Percentiles rank a stretch among this genome's conserved stretches.
Conservation (phyloP, 2,113 vertebrate species). For the Pseudois nayaur region DNA sequence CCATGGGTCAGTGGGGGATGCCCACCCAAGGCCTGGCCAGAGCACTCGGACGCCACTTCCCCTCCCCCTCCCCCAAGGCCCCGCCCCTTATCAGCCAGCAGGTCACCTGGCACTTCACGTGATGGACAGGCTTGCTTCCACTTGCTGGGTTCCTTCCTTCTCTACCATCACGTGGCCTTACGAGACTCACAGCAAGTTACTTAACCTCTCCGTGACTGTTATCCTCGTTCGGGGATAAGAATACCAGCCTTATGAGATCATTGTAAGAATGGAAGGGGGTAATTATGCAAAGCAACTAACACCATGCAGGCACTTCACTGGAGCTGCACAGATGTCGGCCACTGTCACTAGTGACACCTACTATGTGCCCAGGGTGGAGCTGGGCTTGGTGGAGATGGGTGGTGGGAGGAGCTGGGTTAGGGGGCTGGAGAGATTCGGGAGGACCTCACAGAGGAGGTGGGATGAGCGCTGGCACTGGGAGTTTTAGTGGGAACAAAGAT, state of each 20-base stretch:
- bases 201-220: neutral
- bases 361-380: neutral
- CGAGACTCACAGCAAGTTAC: fast-evolving
- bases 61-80: neutral
- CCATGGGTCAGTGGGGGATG: neutral
- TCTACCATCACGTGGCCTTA: neutral
- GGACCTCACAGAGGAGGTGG: neutral
- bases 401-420: neutral
- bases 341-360: neutral
- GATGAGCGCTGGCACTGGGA: neutral
- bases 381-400: too few species aligned
- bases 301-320: fast-evolving
- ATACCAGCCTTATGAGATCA: neutral
- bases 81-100: fast-evolving
- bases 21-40: neutral
- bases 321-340: neutral
- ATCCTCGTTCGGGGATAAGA: neutral
- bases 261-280: neutral
- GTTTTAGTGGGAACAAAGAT: neutral
- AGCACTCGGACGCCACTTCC: neutral
- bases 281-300: fast-evolving
- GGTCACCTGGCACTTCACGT: fast-evolving
- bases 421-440: neutral
- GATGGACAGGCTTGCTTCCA: neutral
- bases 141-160: neutral